Evolutionary conservation across 2,888 invertebrate species (phyloP).

Genomic region (Monochamus alternatus): DNA sequence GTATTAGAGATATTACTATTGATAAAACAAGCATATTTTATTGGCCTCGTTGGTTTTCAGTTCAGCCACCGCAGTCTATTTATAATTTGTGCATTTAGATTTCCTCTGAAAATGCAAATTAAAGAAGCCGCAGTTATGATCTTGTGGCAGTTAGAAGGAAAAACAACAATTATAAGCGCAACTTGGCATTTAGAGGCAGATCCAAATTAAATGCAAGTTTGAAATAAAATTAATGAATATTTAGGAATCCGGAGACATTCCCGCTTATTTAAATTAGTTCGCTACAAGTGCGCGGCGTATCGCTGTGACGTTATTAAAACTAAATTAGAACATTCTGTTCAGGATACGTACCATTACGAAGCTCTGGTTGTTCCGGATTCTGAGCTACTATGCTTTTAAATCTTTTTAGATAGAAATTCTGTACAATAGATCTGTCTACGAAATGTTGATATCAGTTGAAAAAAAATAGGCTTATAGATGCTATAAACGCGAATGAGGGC

Average conservation of each 20-base stretch:
- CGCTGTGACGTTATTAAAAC: constrained; percentile 9
- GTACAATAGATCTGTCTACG: too few species aligned
- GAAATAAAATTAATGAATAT: constrained; percentile 6
- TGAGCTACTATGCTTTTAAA: too few species aligned
- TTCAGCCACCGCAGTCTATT: too few species aligned
- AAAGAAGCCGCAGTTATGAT: constrained; percentile 2
- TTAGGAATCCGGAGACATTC: constrained; percentile 8
- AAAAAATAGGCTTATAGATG: too few species aligned
- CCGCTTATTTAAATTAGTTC: constrained; percentile 5
- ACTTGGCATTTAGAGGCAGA: neutral
- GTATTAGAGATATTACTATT: neutral
- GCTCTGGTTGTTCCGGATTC: too few species aligned
- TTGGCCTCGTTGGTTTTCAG: neutral
- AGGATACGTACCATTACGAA: too few species aligned
- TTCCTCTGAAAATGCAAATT: neutral
- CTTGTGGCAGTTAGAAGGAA: neutral
- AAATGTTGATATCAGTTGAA: too few species aligned
- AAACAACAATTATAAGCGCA: neutral
- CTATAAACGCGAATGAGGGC: too few species aligned
- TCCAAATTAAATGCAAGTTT: constrained; percentile 8
- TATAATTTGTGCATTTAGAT: too few species aligned
- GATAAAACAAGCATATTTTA: neutral
- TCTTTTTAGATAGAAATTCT: too few species aligned
- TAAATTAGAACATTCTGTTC: neutral
- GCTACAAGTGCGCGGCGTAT: constrained; percentile 1